Evolutionary conservation across 2,797 vertebrate species (phyloP).

Genomic region (Girardinus metallicus): DNA sequence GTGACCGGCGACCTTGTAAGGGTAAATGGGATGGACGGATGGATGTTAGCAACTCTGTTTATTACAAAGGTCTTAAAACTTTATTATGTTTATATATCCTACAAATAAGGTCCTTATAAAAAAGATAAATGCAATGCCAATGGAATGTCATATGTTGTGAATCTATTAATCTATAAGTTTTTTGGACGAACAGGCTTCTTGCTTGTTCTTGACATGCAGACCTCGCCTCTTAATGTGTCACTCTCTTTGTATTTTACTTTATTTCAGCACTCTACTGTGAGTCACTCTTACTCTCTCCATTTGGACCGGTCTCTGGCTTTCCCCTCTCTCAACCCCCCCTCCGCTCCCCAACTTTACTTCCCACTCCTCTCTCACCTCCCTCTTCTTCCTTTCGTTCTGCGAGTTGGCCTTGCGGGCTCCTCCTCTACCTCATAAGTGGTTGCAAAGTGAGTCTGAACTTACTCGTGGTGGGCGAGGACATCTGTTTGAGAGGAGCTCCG

Average conservation of each 20-base stretch:
- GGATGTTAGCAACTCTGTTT: not conserved
- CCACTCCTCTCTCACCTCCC: constrained; percentile 1
- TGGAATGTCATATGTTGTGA: not conserved
- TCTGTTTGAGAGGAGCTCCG: not conserved
- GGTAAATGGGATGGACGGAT: not conserved
- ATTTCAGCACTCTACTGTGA: constrained; percentile 1
- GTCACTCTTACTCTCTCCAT: not conserved
- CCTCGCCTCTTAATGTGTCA: not conserved
- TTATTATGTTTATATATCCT: not conserved
- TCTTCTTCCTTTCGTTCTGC: not conserved
- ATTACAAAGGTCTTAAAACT: not conserved
- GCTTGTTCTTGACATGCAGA: not conserved
- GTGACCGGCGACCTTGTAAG: not conserved
- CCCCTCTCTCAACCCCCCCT: constrained; percentile 1
- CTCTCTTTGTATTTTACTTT: not conserved
- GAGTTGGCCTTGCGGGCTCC: constrained; percentile 76
- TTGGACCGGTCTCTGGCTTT: not conserved
- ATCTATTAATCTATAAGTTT: not conserved
- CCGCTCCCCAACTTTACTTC: not conserved
- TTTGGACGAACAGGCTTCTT: not conserved
- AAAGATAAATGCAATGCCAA: not conserved
- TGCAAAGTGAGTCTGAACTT: constrained; percentile 92
- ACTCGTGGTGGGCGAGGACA: constrained; percentile 57
- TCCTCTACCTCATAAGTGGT: constrained; percentile 84
- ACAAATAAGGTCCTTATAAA: not conserved